Percentiles rank a stretch among this genome's conserved stretches.
Evolutionary conservation across 2,113 vertebrate species (phyloP).

Genomic region (Capra hircus): DNA sequence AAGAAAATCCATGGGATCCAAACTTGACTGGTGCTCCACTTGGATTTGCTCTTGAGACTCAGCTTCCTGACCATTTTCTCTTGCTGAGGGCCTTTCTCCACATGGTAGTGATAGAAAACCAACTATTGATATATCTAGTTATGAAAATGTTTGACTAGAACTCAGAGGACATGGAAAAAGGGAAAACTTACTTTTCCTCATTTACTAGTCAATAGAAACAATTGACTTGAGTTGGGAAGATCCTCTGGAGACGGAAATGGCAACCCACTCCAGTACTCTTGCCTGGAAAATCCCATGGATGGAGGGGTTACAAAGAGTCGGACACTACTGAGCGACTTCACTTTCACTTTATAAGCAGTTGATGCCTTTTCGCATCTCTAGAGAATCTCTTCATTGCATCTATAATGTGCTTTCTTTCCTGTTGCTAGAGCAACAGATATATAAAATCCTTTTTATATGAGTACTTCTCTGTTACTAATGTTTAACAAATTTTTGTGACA

Average conservation of each 20-base stretch:
- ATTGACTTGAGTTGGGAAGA: neutral
- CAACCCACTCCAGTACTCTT: neutral
- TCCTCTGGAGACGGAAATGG: neutral
- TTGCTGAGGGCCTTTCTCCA: neutral
- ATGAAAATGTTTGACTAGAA: neutral
- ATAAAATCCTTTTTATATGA: neutral
- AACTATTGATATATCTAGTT: no score
- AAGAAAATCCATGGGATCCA: neutral
- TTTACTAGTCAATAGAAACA: neutral
- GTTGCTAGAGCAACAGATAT: neutral
- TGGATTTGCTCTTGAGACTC: neutral
- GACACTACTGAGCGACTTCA: rapidly evolving
- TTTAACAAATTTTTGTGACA: neutral
- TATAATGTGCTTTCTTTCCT: neutral
- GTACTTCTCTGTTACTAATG: neutral
- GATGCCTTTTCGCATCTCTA: neutral
- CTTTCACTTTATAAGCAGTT: neutral
- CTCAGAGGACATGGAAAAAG: neutral
- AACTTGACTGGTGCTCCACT: neutral
- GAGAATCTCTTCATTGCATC: neutral
- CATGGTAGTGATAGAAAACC: neutral
- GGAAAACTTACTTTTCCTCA: neutral
- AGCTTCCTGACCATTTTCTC: neutral
- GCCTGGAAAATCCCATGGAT: neutral
- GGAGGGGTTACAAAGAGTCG: neutral